Evolutionary conservation across 2,797 vertebrate genomes (phyloP).

Genomic region (Pogoniulus pusillus): DNA sequence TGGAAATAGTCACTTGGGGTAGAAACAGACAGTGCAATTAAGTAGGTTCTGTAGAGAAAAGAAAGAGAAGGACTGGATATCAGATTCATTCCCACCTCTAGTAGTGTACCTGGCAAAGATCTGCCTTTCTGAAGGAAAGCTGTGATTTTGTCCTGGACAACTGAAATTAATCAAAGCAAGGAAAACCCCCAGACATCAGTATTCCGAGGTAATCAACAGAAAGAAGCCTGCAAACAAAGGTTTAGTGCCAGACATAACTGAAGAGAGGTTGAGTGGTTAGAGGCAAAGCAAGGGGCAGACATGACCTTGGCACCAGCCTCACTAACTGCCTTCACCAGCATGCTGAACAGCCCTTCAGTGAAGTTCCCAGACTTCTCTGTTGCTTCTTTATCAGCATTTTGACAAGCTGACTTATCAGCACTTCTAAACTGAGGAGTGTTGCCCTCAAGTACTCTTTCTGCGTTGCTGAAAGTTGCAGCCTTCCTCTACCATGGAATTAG

Average conservation of each 20-base stretch:
- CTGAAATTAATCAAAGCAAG: background rate
- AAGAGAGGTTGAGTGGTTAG: background rate
- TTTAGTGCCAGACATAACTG: background rate
- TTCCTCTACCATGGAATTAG: slow-evolving; percentile 10
- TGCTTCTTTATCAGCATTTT: slow-evolving; percentile 29
- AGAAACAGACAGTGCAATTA: background rate
- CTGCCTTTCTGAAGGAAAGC: background rate
- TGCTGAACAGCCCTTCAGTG: background rate
- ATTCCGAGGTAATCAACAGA: background rate
- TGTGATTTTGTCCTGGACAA: background rate
- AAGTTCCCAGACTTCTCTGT: background rate
- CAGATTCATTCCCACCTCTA: background rate
- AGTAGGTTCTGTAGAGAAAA: background rate
- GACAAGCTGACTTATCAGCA: background rate
- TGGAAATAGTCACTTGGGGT: background rate
- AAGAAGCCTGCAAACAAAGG: background rate
- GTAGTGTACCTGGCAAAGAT: background rate
- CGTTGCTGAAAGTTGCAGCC: slow-evolving; percentile 21
- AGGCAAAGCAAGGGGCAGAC: background rate
- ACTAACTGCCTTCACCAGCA: background rate
- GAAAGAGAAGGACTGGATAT: background rate
- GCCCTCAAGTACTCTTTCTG: background rate
- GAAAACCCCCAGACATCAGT: background rate
- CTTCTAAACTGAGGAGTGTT: slow-evolving; percentile 27
- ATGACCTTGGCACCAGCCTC: rapidly evolving